These are phyloP conservation scores for Drosophila insularis DNA, from an alignment of 1,140 invertebrate species.

Conservation along the genomic window DNA sequence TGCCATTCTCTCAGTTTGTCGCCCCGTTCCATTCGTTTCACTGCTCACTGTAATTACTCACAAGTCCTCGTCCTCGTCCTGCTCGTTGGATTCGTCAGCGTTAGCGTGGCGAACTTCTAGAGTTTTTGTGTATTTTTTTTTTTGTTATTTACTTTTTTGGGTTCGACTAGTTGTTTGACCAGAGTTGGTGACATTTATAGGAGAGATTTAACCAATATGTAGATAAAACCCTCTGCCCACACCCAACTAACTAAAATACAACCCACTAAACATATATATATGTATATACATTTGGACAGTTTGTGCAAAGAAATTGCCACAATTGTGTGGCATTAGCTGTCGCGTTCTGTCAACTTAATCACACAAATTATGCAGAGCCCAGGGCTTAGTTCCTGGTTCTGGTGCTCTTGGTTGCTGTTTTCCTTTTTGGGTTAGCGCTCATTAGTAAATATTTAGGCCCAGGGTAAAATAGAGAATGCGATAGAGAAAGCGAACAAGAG, in stretches of 20 bases:
- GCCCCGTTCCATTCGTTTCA: neutral
- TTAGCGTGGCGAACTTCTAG: neutral
- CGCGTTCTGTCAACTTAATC: constrained; percentile 60
- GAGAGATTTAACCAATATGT: constrained; percentile 4
- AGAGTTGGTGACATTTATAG: constrained; percentile 1
- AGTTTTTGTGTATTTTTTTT: constrained; percentile 28
- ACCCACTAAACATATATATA: neutral
- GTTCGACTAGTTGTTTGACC: constrained; percentile 15
- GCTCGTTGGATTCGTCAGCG: neutral
- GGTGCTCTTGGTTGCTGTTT: constrained; percentile 16
- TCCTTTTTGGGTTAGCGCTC: constrained; percentile 69
- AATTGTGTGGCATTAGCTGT: constrained; percentile 60
- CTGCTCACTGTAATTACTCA: constrained; percentile 65
- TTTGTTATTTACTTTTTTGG: constrained; percentile 58
- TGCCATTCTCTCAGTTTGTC: constrained; percentile 25
- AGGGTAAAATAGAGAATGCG: constrained; percentile 1
- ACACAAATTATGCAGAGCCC: constrained; percentile 57
- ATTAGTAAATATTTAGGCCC: constrained; percentile 69
- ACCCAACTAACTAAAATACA: neutral
- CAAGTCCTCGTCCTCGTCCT: constrained; percentile 16
- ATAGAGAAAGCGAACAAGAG: constrained; percentile 12
- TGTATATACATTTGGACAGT: constrained; percentile 59
- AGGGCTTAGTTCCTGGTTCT: constrained; percentile 14
- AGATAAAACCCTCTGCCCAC: neutral
- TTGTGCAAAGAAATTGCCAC: constrained; percentile 62